Percentiles rank a stretch among this genome's conserved stretches.
Conservation (phyloP, 2,888 invertebrate species). For the Candidula unifasciata region DNA sequence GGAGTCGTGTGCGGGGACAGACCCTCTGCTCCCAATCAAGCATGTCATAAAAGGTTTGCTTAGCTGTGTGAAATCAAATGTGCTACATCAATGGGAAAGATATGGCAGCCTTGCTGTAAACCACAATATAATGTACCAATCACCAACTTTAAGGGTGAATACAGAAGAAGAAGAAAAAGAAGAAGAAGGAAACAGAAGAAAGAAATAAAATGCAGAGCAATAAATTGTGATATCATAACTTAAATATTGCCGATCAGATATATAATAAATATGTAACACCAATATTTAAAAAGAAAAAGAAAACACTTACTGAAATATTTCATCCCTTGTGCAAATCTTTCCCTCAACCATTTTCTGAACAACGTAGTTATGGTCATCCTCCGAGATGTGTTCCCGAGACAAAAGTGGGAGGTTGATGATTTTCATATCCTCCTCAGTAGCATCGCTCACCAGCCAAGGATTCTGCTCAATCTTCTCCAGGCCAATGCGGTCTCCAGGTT, state of each 20-base stretch:
- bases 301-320: slow-evolving; percentile 88
- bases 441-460: slow-evolving; percentile 83
- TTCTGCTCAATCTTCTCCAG: slow-evolving; percentile 92
- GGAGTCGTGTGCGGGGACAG: too few relatives aligned
- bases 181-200: too few relatives aligned
- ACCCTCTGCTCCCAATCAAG: too few relatives aligned
- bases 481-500: slow-evolving; percentile 93
- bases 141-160: too few relatives aligned
- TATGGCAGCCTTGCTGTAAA: too few relatives aligned
- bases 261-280: not conserved
- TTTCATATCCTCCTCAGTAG: slow-evolving; percentile 58
- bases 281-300: not conserved
- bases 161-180: too few relatives aligned
- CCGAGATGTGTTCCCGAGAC: slow-evolving; percentile 91
- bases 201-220: too few relatives aligned
- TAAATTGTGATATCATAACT: too few relatives aligned
- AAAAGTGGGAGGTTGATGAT: slow-evolving; percentile 84
- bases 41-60: too few relatives aligned
- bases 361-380: slow-evolving; percentile 93
- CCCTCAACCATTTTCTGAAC: slow-evolving; percentile 98
- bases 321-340: slow-evolving; percentile 94
- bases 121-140: too few relatives aligned
- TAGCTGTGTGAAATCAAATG: too few relatives aligned
- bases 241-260: not conserved
- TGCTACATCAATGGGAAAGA: too few relatives aligned